phyloP scores from a whole-genome alignment of 1,140 invertebrate species.

The Cyrtorhinus lividipennis region DNA sequence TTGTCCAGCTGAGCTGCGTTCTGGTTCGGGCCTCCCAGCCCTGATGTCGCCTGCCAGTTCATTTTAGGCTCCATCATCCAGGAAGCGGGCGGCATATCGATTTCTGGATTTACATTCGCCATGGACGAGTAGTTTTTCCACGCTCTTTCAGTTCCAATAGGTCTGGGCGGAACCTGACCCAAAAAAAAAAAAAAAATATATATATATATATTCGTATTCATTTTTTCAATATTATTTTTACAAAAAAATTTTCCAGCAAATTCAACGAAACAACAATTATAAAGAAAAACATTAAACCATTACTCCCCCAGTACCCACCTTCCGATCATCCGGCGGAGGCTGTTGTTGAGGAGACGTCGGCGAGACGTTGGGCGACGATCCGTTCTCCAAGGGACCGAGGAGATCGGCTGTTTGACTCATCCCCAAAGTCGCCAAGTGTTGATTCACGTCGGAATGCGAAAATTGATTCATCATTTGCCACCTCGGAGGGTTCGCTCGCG shows the following conservation, averaged over 20 bases:
- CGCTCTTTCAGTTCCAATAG: conserved; percentile 22
- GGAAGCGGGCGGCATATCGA: conserved; percentile 20
- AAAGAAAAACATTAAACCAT: neutral
- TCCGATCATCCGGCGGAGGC: conserved; percentile 4
- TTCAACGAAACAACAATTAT: neutral
- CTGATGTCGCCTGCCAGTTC: neutral
- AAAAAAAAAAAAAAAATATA: neutral
- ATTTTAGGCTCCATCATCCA: conserved; percentile 18
- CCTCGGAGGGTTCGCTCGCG: conserved; percentile 29
- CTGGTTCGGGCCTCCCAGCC: neutral
- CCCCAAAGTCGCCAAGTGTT: conserved; percentile 30
- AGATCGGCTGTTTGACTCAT: conserved; percentile 34
- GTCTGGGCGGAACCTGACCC: conserved; percentile 23
- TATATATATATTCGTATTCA: too few relatives aligned
- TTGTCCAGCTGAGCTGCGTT: neutral
- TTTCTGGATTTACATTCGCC: conserved; percentile 10
- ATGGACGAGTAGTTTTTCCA: conserved; percentile 25
- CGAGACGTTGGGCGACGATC: conserved; percentile 32
- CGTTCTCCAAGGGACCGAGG: conserved; percentile 37
- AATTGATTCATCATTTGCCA: conserved; percentile 22
- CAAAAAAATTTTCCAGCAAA: neutral
- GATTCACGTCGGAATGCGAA: conserved; percentile 24
- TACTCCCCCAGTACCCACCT: neutral
- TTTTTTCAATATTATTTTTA: too few relatives aligned
- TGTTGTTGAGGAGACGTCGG: conserved; percentile 42